A percentile compares a stretch with the other conserved stretches of the same genome.
These are phyloP conservation scores for Parnassius mnemosyne DNA, from an alignment of 2,888 invertebrate genomes.

Conservation along the genomic window DNA sequence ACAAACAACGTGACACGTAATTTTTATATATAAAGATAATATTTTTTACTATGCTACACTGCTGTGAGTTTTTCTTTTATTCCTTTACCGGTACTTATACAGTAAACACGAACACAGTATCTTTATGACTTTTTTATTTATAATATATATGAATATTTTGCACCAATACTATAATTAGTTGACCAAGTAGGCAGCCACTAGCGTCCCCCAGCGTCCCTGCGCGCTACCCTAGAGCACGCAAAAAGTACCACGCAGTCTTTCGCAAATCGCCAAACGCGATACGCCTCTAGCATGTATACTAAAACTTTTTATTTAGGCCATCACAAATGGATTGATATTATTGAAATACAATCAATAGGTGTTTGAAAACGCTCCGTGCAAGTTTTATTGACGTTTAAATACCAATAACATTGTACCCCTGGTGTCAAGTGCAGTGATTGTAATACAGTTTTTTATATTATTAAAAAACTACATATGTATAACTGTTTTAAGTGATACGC, in stretches of 20 bases:
- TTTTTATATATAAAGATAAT: too few relatives aligned
- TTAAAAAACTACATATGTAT: constrained; percentile 45
- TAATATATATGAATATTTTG: too few relatives aligned
- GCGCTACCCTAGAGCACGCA: constrained; percentile 60
- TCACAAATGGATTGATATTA: constrained; percentile 33
- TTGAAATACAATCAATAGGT: constrained; percentile 20
- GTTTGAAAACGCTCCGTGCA: background rate
- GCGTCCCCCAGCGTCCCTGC: constrained; percentile 60
- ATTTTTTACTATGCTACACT: too few relatives aligned
- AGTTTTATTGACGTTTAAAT: background rate
- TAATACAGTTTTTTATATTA: constrained; percentile 10
- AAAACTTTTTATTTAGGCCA: constrained; percentile 42
- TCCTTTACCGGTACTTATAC: too few relatives aligned
- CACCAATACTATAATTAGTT: constrained; percentile 21
- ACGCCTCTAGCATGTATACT: constrained; percentile 53
- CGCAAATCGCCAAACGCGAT: constrained; percentile 59
- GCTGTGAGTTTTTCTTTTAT: too few relatives aligned
- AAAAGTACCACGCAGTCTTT: constrained; percentile 68
- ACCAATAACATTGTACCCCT: background rate
- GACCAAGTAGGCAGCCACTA: constrained; percentile 51
- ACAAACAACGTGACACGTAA: too few relatives aligned
- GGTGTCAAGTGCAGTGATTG: constrained; percentile 39
- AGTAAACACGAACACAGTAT: too few relatives aligned
- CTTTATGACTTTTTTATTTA: too few relatives aligned
- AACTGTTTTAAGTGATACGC: constrained; percentile 48